Percentiles rank a stretch among this genome's conserved stretches.
These are phyloP conservation scores for Cheilinus undulatus DNA, from an alignment of 2,113 vertebrate species.

Conservation along the genomic window DNA sequence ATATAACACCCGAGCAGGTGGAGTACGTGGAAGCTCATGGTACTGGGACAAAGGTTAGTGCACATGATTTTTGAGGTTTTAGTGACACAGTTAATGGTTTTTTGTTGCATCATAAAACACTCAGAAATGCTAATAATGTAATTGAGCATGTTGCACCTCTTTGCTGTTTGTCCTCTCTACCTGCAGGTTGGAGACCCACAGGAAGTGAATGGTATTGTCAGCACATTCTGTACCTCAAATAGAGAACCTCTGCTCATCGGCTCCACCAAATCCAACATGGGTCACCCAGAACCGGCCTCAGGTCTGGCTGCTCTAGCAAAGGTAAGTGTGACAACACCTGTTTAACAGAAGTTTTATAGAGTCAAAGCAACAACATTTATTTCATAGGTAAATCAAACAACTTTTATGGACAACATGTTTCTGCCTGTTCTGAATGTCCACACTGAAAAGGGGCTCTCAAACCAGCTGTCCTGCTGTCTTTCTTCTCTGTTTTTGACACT, in stretches of 20 bases:
- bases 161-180: background rate
- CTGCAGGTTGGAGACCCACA: conserved; percentile 94
- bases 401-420: no score
- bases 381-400: no score
- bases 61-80: background rate
- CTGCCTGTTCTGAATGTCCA: no score
- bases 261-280: conserved; percentile 99
- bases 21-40: conserved; percentile 97
- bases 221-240: conserved; percentile 84
- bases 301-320: conserved; percentile 92
- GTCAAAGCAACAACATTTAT: background rate
- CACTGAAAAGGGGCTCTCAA: no score
- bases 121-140: no score
- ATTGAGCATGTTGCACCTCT: no score
- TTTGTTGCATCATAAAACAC: no score
- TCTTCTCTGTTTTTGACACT: no score
- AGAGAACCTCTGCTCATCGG: conserved; percentile 89
- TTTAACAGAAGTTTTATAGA: background rate
- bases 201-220: conserved; percentile 89
- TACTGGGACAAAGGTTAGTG: conserved; percentile 94
- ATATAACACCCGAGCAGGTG: conserved; percentile 85
- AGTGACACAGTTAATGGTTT: no score
- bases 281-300: conserved; percentile 94
- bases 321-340: conserved; percentile 74
- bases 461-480: no score